Conservation (phyloP, 2,113 vertebrate genomes). For the Halcyon malimbica region DNA sequence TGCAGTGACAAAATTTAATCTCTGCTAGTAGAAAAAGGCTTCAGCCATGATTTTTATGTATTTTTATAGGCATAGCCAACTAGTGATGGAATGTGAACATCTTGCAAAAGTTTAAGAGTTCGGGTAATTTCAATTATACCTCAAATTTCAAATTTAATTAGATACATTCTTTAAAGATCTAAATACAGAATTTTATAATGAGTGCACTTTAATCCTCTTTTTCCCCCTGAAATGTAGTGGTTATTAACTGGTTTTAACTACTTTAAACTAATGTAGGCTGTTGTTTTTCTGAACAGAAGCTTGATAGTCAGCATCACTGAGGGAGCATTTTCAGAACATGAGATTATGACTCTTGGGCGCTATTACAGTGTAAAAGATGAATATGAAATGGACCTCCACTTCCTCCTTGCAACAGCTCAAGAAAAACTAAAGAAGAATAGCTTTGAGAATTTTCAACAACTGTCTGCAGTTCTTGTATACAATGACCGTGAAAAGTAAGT, state of each 20-base stretch:
- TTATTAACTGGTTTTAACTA: background rate
- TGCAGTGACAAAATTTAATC: background rate
- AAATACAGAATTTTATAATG: background rate
- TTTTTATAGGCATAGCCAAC: background rate
- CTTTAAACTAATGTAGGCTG: background rate
- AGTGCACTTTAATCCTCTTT: background rate
- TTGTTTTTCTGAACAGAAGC: conserved; percentile 71
- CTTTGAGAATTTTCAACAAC: conserved; percentile 82
- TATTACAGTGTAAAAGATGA: conserved; percentile 70
- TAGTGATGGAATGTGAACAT: background rate
- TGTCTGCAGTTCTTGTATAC: conserved; percentile 73
- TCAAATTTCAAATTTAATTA: background rate
- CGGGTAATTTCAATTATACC: background rate
- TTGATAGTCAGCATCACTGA: conserved; percentile 73
- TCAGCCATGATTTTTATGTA: background rate
- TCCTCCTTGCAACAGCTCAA: conserved; percentile 81
- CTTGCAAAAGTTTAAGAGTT: background rate
- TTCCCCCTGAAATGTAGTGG: background rate
- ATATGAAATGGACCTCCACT: conserved; percentile 50
- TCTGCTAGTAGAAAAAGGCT: background rate
- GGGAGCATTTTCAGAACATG: conserved; percentile 82
- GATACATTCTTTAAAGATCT: background rate
- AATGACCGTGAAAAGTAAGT: conserved; percentile 83
- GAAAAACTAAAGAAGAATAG: conserved; percentile 82
- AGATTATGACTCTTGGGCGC: conserved; percentile 84